Evolutionary conservation across 92 coral and sea anemone genomes (phyloP).

Genomic region (Diadumene lineata): DNA sequence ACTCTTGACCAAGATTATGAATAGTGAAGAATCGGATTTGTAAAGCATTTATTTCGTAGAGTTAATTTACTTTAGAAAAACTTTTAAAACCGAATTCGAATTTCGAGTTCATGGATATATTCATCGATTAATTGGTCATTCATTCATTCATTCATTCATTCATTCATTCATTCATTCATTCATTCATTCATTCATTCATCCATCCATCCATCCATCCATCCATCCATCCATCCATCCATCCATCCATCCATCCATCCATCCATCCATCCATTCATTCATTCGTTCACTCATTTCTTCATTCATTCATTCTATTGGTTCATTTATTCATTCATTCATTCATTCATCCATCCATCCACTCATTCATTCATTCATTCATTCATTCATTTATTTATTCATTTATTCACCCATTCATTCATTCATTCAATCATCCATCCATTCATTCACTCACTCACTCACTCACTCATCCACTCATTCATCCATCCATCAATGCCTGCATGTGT

Average conservation of each 20-base stretch:
- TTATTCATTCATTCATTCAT: background rate
- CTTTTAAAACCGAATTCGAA: too few species aligned
- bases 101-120: too few species aligned
- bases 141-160: constrained; percentile 1
- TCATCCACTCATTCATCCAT: background rate
- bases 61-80: too few species aligned
- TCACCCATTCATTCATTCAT: background rate
- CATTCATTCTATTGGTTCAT: too few species aligned
- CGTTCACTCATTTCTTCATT: background rate
- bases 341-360: background rate
- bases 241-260: background rate
- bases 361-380: background rate
- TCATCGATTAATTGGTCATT: background rate
- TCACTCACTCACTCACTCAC: background rate
- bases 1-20: too few species aligned
- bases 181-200: background rate
- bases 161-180: background rate
- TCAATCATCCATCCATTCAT: background rate
- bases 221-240: background rate
- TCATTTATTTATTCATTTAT: background rate
- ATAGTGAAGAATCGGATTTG: too few species aligned
- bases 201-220: background rate
- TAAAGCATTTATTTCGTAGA: too few species aligned
- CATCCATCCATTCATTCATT: background rate
- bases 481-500: background rate